Base-by-base conservation (phyloP, 1,140 invertebrate genomes). In the Brachionus paranguensis region DNA sequence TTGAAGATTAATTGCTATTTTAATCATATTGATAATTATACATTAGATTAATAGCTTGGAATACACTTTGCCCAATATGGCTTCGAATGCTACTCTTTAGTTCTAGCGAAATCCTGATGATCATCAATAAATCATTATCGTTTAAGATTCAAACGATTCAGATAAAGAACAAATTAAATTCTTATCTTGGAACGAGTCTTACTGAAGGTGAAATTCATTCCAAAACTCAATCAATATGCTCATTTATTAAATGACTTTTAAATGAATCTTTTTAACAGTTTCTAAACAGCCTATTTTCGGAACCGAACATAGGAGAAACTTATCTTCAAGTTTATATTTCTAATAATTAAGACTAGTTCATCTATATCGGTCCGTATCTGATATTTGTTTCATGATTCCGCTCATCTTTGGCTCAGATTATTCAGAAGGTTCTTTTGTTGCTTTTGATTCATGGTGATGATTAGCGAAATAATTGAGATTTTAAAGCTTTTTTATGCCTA, bases 91-190 rank as follows among this genome's bases (percentile, higher is more conserved):
- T 68, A 5, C 29, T 68, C 29, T 68, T 68, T 14, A 24, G 29
- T 41, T 20, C 6, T 43, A 72, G 14, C 33, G 11, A 43, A 20
- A 43, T 72, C 20, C 41, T 72, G 33, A 72, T 72, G 68, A 72
- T 72, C 68, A 72, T 72, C 68, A 72, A 72, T 72, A 72, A 72
- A 72, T 72, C 68, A 72, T 72, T 72, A 72, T 72, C 68, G 68
- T 72, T 72, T 72, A 68, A 68, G 65, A 68, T 68, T 68, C 27
- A 33, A 68, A 68, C 65, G 33, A 33, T 72, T 72, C 29, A 72
- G 68, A 72, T 72, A 68, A 68, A 72, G 68, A 72, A 72, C 37
- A 43, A 72, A 72, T 72, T 72, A 72, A 20, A 72, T 43, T 72
- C 37, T 72, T 72, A 72, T 72, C 68, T 72, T 20, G 41, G 17